Evolutionary conservation across 2,113 vertebrate genomes (phyloP).

Genomic region (Crotalus tigris): DNA sequence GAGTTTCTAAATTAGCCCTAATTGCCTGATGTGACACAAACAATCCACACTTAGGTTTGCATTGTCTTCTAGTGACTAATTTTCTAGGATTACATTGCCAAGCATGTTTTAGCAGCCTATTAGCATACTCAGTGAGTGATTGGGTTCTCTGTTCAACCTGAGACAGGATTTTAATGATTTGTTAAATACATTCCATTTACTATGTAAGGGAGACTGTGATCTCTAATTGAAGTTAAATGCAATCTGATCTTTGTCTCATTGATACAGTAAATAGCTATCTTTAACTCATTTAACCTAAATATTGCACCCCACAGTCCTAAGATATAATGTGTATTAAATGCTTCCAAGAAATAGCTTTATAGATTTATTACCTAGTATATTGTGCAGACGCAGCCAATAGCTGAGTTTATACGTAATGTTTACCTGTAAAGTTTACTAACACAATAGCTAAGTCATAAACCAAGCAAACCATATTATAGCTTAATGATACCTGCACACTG

Average conservation of each 20-base stretch:
- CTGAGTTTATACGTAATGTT: background rate
- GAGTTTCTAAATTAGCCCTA: background rate
- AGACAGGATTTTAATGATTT: background rate
- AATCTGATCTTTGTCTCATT: background rate
- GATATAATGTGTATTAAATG: background rate
- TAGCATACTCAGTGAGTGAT: background rate
- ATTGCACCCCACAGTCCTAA: background rate
- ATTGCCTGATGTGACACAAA: background rate
- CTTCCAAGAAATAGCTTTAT: background rate
- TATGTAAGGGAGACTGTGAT: background rate
- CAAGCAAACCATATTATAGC: background rate
- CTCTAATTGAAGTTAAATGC: background rate
- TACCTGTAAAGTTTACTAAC: background rate
- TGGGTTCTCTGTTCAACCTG: background rate
- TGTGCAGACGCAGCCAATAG: background rate
- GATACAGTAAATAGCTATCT: background rate
- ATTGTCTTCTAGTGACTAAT: background rate
- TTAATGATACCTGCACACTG: background rate
- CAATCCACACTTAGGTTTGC: background rate
- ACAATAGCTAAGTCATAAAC: background rate
- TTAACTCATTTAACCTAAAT: background rate
- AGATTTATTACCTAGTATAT: background rate
- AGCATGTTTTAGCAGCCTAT: background rate
- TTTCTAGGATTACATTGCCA: background rate
- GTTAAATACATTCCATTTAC: background rate